A percentile compares a stretch with the other conserved stretches of the same genome.
These are phyloP conservation scores for Catostomus latipinnis DNA, from an alignment of 2,797 vertebrate species.

Conservation along the genomic window DNA sequence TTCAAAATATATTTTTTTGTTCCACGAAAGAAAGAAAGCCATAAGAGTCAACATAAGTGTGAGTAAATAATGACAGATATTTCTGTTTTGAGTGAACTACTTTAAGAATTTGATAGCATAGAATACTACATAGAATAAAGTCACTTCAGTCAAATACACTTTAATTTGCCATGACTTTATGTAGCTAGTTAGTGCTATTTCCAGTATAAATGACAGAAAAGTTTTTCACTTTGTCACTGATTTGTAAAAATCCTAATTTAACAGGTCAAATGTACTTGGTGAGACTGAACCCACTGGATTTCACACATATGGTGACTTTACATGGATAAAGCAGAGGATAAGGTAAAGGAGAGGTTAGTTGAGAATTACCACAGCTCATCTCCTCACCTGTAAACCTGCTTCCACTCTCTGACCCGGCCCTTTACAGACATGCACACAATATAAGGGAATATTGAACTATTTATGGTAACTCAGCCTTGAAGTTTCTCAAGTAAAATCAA, in stretches of 20 bases:
- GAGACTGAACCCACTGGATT: slow-evolving; percentile 11
- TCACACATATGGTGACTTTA: slow-evolving; percentile 31
- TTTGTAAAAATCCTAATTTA: slow-evolving; percentile 2
- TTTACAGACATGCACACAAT: slow-evolving; percentile 17
- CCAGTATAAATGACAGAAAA: not conserved
- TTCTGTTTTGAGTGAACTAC: too few relatives aligned
- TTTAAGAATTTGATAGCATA: too few relatives aligned
- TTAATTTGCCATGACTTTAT: too few relatives aligned
- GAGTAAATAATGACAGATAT: too few relatives aligned
- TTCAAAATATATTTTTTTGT: too few relatives aligned
- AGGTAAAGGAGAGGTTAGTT: slow-evolving; percentile 35
- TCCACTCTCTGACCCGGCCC: slow-evolving; percentile 39
- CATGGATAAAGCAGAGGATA: slow-evolving; percentile 31
- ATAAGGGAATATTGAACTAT: slow-evolving; percentile 13
- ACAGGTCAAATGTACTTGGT: slow-evolving; percentile 10
- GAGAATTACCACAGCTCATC: slow-evolving; percentile 46
- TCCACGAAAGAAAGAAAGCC: too few relatives aligned
- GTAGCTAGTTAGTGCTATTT: too few relatives aligned
- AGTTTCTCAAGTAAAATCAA: slow-evolving; percentile 16
- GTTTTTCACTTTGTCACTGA: slow-evolving; percentile 1
- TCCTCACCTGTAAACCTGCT: slow-evolving; percentile 46
- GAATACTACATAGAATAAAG: too few relatives aligned
- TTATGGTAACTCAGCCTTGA: slow-evolving; percentile 34
- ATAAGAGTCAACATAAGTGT: too few relatives aligned
- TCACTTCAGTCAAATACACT: too few relatives aligned